These are phyloP conservation scores for Ephestia elutella DNA, from an alignment of 1,140 invertebrate genomes.

Conservation along the genomic window DNA sequence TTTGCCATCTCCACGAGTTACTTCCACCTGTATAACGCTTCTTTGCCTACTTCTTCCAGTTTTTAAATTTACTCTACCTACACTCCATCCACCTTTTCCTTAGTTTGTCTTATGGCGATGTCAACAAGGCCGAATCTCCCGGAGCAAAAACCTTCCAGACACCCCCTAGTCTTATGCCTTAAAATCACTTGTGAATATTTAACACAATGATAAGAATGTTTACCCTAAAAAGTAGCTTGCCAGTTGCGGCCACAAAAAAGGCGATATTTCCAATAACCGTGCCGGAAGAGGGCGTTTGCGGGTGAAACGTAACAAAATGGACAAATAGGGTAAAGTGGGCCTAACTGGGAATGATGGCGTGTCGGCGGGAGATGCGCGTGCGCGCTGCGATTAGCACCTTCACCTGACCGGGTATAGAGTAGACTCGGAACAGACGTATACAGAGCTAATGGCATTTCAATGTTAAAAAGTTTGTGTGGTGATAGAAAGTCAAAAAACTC, in stretches of 20 bases:
- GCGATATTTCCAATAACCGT: constrained; percentile 56
- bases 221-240: constrained; percentile 39
- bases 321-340: constrained; percentile 60
- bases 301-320: constrained; percentile 57
- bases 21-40: too few relatives aligned
- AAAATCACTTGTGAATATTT: background rate
- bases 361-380: constrained; percentile 34
- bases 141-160: too few relatives aligned
- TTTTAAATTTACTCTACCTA: too few relatives aligned
- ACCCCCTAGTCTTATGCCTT: background rate
- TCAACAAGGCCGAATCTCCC: too few relatives aligned
- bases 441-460: too few relatives aligned
- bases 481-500: too few relatives aligned
- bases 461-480: too few relatives aligned
- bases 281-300: constrained; percentile 60
- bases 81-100: too few relatives aligned
- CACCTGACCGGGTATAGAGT: constrained; percentile 11
- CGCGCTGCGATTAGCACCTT: constrained; percentile 58
- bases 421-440: background rate
- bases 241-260: constrained; percentile 40
- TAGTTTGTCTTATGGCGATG: too few relatives aligned
- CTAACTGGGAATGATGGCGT: constrained; percentile 42
- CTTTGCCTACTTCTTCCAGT: too few relatives aligned
- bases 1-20: too few relatives aligned
- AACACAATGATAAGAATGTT: constrained; percentile 12